A percentile compares a stretch with the other conserved stretches of the same genome.
Conservation (phyloP, 2,888 invertebrate genomes). For the Cyclophora albipunctata region DNA sequence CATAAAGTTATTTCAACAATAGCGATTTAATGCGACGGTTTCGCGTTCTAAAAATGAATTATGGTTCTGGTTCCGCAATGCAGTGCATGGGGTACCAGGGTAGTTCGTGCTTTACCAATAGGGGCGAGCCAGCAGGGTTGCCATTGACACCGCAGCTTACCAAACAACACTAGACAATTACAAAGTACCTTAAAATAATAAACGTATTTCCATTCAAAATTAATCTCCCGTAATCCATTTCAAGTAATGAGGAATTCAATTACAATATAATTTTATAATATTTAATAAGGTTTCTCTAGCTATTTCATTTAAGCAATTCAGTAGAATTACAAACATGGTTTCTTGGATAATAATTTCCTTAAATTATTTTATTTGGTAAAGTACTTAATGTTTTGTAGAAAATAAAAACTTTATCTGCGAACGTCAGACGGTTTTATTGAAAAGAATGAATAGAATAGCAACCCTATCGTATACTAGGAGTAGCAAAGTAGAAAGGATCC, state of each 20-base stretch:
- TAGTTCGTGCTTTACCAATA: background rate
- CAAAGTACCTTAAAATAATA: too few species aligned
- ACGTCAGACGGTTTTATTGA: background rate
- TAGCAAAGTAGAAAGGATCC: background rate
- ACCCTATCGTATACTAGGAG: background rate
- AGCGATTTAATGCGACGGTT: constrained; percentile 52
- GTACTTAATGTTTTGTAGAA: too few species aligned
- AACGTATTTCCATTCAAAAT: too few species aligned
- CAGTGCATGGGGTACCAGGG: constrained; percentile 62
- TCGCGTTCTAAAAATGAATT: constrained; percentile 66
- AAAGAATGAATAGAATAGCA: background rate
- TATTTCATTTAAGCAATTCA: too few species aligned
- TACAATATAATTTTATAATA: too few species aligned
- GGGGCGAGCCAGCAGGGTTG: background rate
- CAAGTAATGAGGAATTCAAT: too few species aligned
- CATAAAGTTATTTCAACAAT: constrained; percentile 57
- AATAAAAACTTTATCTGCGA: background rate
- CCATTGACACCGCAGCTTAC: background rate
- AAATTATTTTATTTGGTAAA: too few species aligned
- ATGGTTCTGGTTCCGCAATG: constrained; percentile 68
- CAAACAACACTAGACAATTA: too few species aligned
- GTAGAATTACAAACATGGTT: too few species aligned
- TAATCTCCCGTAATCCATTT: too few species aligned
- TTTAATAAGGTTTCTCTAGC: too few species aligned
- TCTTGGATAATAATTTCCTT: too few species aligned